Evolutionary conservation across 2,888 invertebrate genomes (phyloP).

Genomic region (Andricus quercusramuli): DNA sequence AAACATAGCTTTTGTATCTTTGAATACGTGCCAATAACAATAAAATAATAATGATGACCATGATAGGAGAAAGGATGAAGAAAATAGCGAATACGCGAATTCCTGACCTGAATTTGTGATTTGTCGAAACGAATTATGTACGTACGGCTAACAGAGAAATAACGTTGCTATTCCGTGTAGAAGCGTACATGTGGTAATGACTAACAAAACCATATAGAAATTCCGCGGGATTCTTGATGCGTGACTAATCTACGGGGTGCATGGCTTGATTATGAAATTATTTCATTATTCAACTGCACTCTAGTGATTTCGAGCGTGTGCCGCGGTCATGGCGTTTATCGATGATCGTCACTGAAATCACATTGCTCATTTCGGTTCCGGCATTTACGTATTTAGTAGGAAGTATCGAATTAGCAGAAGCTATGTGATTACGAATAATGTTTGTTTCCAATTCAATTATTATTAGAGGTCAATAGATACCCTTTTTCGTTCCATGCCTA

Average conservation of each 20-base stretch:
- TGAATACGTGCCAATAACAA: conserved; percentile 5
- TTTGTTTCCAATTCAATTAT: neutral
- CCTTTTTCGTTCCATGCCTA: neutral
- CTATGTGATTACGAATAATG: conserved; percentile 1
- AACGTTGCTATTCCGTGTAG: conserved; percentile 9
- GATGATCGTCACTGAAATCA: conserved; percentile 42
- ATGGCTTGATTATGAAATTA: conserved; percentile 50
- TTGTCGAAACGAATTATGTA: neutral
- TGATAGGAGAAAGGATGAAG: conserved; percentile 21
- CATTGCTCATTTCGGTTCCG: conserved; percentile 9
- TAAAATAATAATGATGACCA: conserved; percentile 5
- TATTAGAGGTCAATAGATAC: neutral
- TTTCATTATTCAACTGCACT: conserved; percentile 42
- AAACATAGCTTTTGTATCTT: conserved; percentile 7
- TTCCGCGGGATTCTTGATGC: conserved; percentile 57
- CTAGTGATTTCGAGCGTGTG: conserved; percentile 36
- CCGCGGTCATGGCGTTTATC: neutral
- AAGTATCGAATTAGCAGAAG: neutral
- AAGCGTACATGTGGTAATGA: conserved; percentile 14
- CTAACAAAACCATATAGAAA: conserved; percentile 44
- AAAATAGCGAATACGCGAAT: conserved; percentile 29
- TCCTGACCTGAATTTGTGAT: conserved; percentile 35
- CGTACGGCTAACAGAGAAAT: neutral
- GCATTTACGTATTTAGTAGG: neutral
- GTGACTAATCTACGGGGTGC: conserved; percentile 58